Conservation (phyloP, 1,140 invertebrate genomes). For the Drosophila guanche region DNA sequence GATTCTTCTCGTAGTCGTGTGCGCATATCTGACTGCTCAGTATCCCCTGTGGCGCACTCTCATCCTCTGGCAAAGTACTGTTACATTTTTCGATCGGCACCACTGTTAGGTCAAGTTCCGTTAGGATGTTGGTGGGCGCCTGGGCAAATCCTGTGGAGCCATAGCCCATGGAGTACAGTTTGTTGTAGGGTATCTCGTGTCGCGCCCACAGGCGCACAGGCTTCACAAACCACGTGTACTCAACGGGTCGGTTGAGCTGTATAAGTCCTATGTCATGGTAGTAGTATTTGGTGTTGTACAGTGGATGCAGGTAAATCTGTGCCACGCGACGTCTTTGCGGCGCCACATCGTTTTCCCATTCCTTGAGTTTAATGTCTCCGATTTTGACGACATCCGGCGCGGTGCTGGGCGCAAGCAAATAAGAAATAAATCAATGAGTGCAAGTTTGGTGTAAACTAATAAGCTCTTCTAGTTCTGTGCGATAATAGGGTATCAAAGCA, state of each 20-base stretch:
- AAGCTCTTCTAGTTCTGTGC: background rate
- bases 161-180: conserved; percentile 63
- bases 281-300: conserved; percentile 44
- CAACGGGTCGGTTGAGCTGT: conserved; percentile 42
- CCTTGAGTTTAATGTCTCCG: conserved; percentile 63
- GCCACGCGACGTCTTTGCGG: conserved; percentile 49
- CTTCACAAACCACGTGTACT: conserved; percentile 61
- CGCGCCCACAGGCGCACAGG: conserved; percentile 51
- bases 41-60: conserved; percentile 46
- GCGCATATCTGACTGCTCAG: conserved; percentile 63
- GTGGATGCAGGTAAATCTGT: conserved; percentile 50
- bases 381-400: conserved; percentile 57
- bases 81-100: conserved; percentile 53
- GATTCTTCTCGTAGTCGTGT: conserved; percentile 56
- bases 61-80: conserved; percentile 39
- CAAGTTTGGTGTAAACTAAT: background rate
- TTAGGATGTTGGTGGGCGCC: conserved; percentile 59
- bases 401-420: conserved; percentile 13
- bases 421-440: background rate
- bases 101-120: conserved; percentile 57
- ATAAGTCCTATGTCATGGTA: conserved; percentile 69
- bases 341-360: conserved; percentile 42
- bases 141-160: conserved; percentile 62
- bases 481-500: background rate
- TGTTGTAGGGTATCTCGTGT: conserved; percentile 56